Evolutionary conservation across 1,140 invertebrate species (phyloP), one percentile per base, ranked within the genome.

Genomic region (Megathymus violae): DNA sequence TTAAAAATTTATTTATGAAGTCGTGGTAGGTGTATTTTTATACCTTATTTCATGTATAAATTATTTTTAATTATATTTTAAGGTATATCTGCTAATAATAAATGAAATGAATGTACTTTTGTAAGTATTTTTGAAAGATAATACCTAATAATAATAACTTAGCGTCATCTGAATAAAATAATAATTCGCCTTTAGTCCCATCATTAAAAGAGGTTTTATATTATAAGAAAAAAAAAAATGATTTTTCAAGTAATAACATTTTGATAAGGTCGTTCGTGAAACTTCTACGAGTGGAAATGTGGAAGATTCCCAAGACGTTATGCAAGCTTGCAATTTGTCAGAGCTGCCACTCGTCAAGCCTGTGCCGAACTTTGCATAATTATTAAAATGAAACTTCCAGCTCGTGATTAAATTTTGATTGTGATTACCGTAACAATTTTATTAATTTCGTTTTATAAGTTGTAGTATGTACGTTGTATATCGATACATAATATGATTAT

Each of bases 401-500:
- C 27, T 31, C 27, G 4, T 7, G 27, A 31, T 31, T 31, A 31
- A 31, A 31, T 31, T 9, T 31, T 31, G 27, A 31, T 31, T 31
- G 27, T 7, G 4, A 31, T 31, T 31, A 31, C 27, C 4, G 9
- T 31, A 7, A 1, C 9, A 7, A 7, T 31, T 22, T 2, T 38
- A 38, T 36, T 34, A 15, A 52, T 50, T 11, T 27, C 13, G 22
- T 5, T 50, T n/a, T n/a, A n/a, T n/a, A n/a, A n/a, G n/a, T n/a
- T n/a, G n/a, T n/a, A n/a, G n/a, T n/a, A n/a, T n/a, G n/a, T n/a
- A n/a, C n/a, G n/a, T n/a, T n/a, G n/a, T n/a, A n/a, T n/a, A n/a
- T n/a, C n/a, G n/a, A n/a, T n/a, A n/a, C n/a, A n/a, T n/a, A n/a
- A 22, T 13, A 9, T 3, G 15, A 15, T 9, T 11, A 3, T 17